phyloP scores from a whole-genome alignment of 2,888 invertebrate species.

The Meteorus cinctellus region DNA sequence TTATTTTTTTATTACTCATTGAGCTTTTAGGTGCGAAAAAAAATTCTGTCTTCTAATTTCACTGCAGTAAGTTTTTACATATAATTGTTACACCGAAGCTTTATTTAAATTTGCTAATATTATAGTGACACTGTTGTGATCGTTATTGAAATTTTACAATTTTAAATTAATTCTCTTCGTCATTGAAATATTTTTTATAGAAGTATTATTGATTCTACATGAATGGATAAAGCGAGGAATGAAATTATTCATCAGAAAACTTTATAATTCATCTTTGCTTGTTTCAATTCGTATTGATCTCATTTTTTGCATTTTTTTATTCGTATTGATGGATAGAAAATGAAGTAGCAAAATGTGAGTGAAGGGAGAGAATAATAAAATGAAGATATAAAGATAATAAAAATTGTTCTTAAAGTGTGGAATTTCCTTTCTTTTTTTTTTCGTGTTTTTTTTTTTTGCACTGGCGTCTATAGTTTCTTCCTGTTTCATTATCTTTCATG shows the following conservation, averaged over 20 bases:
- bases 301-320: constrained; percentile 16
- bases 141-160: constrained; percentile 3
- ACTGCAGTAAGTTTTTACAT: neutral
- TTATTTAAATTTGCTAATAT: neutral
- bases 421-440: no score
- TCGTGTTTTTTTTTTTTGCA: no score
- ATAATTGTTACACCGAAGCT: neutral
- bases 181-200: constrained; percentile 15
- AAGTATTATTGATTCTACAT: constrained; percentile 24
- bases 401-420: no score
- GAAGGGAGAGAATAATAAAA: neutral
- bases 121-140: neutral
- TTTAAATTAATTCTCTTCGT: constrained; percentile 24
- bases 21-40: neutral
- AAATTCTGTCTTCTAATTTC: neutral
- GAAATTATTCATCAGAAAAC: neutral
- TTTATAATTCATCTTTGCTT: neutral
- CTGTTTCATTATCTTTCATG: constrained; percentile 5
- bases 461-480: neutral
- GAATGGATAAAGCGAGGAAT: neutral
- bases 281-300: neutral
- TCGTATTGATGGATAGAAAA: neutral
- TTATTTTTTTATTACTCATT: neutral
- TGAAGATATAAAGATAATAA: neutral
- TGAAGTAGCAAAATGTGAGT: neutral